Percentiles rank a stretch among this genome's conserved stretches.
These are phyloP conservation scores for Ctenomys sociabilis DNA, from an alignment of 2,113 vertebrate species.

Conservation along the genomic window DNA sequence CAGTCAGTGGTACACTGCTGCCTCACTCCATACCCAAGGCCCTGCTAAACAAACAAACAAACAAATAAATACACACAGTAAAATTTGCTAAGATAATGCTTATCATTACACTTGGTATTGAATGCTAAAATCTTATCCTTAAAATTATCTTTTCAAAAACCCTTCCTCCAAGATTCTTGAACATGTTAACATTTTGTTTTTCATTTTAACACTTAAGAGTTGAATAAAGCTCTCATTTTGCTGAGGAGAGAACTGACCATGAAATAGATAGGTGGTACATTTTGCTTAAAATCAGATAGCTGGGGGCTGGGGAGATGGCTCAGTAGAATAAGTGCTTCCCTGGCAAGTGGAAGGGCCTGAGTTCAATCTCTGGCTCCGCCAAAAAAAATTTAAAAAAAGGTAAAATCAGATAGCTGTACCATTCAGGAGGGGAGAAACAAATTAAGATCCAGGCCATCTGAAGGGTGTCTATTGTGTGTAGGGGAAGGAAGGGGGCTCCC, in stretches of 20 bases:
- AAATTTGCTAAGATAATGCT: not conserved
- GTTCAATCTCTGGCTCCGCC: too few species aligned
- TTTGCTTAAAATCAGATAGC: not conserved
- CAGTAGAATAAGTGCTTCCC: too few species aligned
- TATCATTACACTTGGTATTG: not conserved
- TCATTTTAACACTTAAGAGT: not conserved
- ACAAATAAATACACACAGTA: not conserved
- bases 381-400: too few species aligned
- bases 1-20: not conserved
- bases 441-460: not conserved
- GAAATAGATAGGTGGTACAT: not conserved
- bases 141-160: not conserved
- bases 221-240: not conserved
- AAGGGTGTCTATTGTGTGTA: not conserved
- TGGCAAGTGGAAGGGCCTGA: too few species aligned
- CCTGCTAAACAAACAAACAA: not conserved
- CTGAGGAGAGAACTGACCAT: not conserved
- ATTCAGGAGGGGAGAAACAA: not conserved
- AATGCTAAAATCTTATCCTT: not conserved
- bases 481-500: not conserved
- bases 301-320: too few species aligned
- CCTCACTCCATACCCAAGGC: not conserved
- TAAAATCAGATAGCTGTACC: not conserved
- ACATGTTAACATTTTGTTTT: not conserved
- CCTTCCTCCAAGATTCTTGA: not conserved